A percentile compares a stretch with the other conserved stretches of the same genome.
These are phyloP conservation scores for Ctenomys sociabilis DNA, from an alignment of 2,113 vertebrate species.

Conservation along the genomic window DNA sequence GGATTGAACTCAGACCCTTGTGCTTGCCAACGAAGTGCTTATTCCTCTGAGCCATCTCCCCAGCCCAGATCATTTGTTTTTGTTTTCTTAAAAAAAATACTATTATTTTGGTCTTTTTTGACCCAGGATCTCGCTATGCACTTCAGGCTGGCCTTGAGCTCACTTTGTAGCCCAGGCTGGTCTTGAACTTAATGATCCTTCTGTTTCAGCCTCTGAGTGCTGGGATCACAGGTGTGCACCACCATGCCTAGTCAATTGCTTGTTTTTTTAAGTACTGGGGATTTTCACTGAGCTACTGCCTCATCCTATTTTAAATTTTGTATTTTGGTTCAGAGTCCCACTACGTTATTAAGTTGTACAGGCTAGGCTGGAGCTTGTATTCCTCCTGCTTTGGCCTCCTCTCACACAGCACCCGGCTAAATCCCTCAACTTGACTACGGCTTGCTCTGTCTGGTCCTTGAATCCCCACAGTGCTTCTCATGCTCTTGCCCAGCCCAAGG, in stretches of 20 bases:
- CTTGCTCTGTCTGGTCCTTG: not conserved
- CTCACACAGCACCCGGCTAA: not conserved
- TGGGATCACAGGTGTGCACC: no score
- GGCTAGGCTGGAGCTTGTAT: not conserved
- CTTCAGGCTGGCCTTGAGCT: no score
- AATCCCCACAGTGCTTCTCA: not conserved
- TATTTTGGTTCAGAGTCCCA: not conserved
- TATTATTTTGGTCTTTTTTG: no score
- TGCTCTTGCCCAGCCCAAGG: not conserved
- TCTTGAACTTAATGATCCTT: no score
- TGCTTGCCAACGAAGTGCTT: no score
- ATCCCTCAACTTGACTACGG: not conserved
- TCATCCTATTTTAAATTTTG: not conserved
- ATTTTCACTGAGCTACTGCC: not conserved
- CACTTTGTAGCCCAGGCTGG: no score
- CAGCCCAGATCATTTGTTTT: no score
- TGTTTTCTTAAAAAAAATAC: not conserved
- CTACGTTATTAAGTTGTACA: not conserved
- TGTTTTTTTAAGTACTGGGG: not conserved
- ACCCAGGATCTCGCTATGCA: no score
- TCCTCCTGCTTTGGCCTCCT: not conserved
- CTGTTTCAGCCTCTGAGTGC: no score
- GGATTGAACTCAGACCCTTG: no score
- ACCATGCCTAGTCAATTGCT: not conserved
- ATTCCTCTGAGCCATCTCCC: no score